Percentiles rank a stretch among this genome's conserved stretches.
These are phyloP conservation scores for Clunio marinus DNA, from an alignment of 2,888 invertebrate species.

Conservation along the genomic window DNA sequence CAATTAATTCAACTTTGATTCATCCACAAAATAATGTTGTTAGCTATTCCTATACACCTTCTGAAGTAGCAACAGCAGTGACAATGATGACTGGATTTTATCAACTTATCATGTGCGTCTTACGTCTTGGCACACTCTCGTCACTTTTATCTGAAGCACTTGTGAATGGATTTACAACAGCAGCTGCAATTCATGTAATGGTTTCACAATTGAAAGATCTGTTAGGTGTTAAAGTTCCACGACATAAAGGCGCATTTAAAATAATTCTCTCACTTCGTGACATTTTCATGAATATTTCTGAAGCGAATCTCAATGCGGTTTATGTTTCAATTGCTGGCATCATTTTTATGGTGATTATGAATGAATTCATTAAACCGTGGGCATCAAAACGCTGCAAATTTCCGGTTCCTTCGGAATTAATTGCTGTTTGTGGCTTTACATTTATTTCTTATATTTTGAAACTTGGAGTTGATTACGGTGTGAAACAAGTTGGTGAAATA, in stretches of 20 bases:
- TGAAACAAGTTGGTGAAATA: conserved; percentile 62
- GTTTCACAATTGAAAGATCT: conserved; percentile 64
- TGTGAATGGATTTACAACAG: conserved; percentile 59
- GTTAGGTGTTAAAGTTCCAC: conserved; percentile 56
- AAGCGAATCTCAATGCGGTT: conserved; percentile 59
- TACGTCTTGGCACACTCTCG: conserved; percentile 59
- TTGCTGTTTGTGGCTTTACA: conserved; percentile 66
- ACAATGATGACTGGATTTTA: conserved; percentile 67
- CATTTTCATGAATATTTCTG: conserved; percentile 54
- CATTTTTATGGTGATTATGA: conserved; percentile 57
- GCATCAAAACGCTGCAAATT: conserved; percentile 58
- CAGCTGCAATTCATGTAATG: conserved; percentile 61
- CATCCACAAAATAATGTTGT: background rate
- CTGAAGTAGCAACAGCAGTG: conserved; percentile 68
- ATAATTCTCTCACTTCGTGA: conserved; percentile 60
- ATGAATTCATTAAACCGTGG: conserved; percentile 61
- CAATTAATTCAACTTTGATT: too few relatives aligned
- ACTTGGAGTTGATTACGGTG: conserved; percentile 54
- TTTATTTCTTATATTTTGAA: conserved; percentile 58
- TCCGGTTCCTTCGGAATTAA: conserved; percentile 71
- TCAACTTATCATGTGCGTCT: conserved; percentile 62
- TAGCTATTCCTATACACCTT: conserved; percentile 52
- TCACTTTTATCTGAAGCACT: conserved; percentile 62
- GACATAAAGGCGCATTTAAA: conserved; percentile 59
- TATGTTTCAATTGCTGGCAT: conserved; percentile 61